Evolutionary conservation across 2,797 vertebrate species (phyloP).

Genomic region (Clarias platycephalus): DNA sequence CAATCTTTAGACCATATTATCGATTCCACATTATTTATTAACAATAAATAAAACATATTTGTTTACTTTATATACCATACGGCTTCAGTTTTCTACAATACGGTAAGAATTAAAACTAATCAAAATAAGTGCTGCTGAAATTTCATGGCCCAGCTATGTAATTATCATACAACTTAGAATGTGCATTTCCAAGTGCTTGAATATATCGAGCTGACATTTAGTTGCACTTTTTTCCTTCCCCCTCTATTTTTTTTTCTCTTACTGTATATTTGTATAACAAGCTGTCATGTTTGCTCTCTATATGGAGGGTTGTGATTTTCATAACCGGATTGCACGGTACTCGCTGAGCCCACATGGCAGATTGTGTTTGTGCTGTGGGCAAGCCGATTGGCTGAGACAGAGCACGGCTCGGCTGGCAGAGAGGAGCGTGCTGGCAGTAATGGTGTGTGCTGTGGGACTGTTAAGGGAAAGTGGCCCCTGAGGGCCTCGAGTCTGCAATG

Average conservation of each 20-base stretch:
- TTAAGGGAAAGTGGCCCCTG: constrained; percentile 48
- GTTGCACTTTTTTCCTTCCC: background rate
- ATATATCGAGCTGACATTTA: background rate
- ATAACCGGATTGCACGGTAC: constrained; percentile 46
- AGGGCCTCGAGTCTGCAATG: constrained; percentile 30
- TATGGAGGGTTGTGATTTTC: constrained; percentile 47
- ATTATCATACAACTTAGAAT: background rate
- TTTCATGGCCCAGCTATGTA: background rate
- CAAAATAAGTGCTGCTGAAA: background rate
- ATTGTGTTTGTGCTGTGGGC: constrained; percentile 57
- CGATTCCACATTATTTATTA: background rate
- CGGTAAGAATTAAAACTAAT: background rate
- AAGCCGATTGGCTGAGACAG: constrained; percentile 65
- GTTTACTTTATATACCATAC: background rate
- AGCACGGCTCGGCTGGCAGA: constrained; percentile 32
- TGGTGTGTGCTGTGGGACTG: constrained; percentile 18
- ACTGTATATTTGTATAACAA: constrained; percentile 1
- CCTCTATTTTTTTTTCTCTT: background rate
- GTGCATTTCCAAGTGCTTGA: background rate
- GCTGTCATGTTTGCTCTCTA: constrained; percentile 29
- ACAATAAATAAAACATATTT: background rate
- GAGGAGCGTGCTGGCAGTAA: constrained; percentile 30
- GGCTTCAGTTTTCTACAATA: background rate
- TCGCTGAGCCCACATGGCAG: constrained; percentile 15
- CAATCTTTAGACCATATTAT: background rate